These are phyloP conservation scores for Bellardia bayeri DNA, from an alignment of 2,888 invertebrate species.

Conservation along the genomic window DNA sequence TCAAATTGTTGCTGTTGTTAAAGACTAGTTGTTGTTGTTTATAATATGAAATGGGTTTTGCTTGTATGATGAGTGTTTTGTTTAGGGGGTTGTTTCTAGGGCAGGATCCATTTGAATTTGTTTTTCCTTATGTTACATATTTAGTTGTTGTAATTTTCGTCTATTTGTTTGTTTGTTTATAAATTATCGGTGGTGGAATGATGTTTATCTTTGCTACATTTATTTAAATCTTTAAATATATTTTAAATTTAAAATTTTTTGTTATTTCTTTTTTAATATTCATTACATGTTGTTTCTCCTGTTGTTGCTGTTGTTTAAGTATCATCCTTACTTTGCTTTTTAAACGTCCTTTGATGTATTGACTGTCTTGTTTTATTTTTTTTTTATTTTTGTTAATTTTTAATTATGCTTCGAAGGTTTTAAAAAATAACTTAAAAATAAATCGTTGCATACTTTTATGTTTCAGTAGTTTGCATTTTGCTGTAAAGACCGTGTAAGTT, in stretches of 20 bases:
- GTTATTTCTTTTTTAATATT: conserved; percentile 14
- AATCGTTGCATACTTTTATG: conserved; percentile 68
- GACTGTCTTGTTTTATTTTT: not conserved
- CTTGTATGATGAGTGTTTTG: conserved; percentile 13
- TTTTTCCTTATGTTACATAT: conserved; percentile 30
- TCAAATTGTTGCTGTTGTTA: conserved; percentile 55
- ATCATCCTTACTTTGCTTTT: not conserved
- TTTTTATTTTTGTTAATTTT: not conserved
- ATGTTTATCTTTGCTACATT: conserved; percentile 65
- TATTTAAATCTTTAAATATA: conserved; percentile 8
- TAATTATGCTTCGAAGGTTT: conserved; percentile 17
- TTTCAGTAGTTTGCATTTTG: conserved; percentile 31
- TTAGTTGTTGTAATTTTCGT: conserved; percentile 26
- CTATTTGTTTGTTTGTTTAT: conserved; percentile 45
- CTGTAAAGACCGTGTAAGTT: conserved; percentile 27
- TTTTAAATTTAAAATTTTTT: conserved; percentile 11
- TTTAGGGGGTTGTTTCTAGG: not conserved
- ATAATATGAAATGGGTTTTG: conserved; percentile 25
- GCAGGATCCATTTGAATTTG: conserved; percentile 23
- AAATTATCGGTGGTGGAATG: conserved; percentile 77
- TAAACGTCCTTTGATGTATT: conserved; percentile 3
- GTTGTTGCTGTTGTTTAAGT: not conserved
- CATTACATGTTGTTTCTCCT: not conserved
- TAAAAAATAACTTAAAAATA: conserved; percentile 62
- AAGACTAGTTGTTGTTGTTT: conserved; percentile 59